Base-by-base conservation (phyloP, 2,113 vertebrate genomes). In the Symphodus melops region DNA sequence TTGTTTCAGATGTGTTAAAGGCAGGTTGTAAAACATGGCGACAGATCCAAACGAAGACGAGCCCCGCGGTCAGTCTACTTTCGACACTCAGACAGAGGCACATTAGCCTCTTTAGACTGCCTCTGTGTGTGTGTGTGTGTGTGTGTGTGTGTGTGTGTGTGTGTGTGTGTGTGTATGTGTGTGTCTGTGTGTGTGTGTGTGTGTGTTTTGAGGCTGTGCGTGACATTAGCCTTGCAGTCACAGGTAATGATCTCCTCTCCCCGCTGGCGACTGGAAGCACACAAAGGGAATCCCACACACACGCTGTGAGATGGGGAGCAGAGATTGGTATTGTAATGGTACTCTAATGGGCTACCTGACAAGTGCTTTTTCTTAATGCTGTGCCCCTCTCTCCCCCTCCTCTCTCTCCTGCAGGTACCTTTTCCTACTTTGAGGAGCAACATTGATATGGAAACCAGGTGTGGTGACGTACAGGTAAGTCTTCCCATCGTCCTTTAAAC, bases 191-290 rank as follows among this genome's bases (percentile, higher is more conserved):
- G 68, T 54, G 52, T 63, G 28, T 28, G 28, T 33, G 28, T 33
- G 28, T 33, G 28, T 33, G 28, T 33, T 33, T 33, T 33, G 28
- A 33, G 28, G 28, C 28, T 33, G 60, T 61, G 85, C 82, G 77
- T 79, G 79, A 86, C 87, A 90, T 91, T 90, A 92, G 85, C 87
- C 88, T 78, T 19, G 56, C 86, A 90, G 89, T 91, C 85, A 85
- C 88, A 89, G 88, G 90, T 92, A 92, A 91, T 92, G 90, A 91
- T 90, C 82, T 92, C 89, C 87, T 90, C 83, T 88, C 73, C 77
- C 79, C 58, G n/a, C 65, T 70, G 79, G 82, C 83, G 84, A 90
- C 85, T 83, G 72, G 75, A 82, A 67, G 77, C 83, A 85, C 65
- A 88, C 77, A 81, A 71, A 77, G 73, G 68, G 77, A 89, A 80